Conservation (phyloP, 2,888 invertebrate species). For the Ernsta delagoae region DNA sequence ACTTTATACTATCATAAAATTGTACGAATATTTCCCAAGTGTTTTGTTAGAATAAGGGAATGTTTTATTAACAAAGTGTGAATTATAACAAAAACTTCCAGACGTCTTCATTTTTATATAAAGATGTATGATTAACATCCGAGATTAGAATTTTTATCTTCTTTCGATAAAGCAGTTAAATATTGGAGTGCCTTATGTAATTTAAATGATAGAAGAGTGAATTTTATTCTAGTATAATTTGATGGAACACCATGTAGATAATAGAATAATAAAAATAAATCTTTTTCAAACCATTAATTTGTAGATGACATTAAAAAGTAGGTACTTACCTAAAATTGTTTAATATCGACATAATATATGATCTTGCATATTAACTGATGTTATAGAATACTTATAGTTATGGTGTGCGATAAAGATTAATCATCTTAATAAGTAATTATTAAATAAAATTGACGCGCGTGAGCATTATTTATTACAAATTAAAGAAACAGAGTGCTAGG, state of each 20-base stretch:
- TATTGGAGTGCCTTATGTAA: constrained; percentile 85
- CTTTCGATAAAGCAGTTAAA: constrained; percentile 80
- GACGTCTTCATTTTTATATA: constrained; percentile 75
- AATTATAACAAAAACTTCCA: constrained; percentile 63
- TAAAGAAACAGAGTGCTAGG: constrained; percentile 34
- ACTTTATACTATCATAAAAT: background rate
- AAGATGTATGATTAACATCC: constrained; percentile 49
- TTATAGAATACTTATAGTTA: constrained; percentile 50
- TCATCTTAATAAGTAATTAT: constrained; percentile 1
- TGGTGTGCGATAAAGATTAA: constrained; percentile 55
- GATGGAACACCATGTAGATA: constrained; percentile 82
- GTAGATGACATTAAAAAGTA: constrained; percentile 68
- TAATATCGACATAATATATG: constrained; percentile 45
- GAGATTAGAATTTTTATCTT: constrained; percentile 67
- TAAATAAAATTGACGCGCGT: background rate
- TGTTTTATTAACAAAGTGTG: constrained; percentile 26
- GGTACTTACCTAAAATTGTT: constrained; percentile 63
- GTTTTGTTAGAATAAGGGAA: constrained; percentile 14
- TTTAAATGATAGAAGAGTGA: constrained; percentile 82
- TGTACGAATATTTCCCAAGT: background rate
- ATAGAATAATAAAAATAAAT: constrained; percentile 67
- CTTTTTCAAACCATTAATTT: constrained; percentile 71
- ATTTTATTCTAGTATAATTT: constrained; percentile 84
- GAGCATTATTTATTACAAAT: constrained; percentile 47
- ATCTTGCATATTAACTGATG: constrained; percentile 44